Conservation (phyloP, 2,888 invertebrate genomes). For the Celastrina argiolus region DNA sequence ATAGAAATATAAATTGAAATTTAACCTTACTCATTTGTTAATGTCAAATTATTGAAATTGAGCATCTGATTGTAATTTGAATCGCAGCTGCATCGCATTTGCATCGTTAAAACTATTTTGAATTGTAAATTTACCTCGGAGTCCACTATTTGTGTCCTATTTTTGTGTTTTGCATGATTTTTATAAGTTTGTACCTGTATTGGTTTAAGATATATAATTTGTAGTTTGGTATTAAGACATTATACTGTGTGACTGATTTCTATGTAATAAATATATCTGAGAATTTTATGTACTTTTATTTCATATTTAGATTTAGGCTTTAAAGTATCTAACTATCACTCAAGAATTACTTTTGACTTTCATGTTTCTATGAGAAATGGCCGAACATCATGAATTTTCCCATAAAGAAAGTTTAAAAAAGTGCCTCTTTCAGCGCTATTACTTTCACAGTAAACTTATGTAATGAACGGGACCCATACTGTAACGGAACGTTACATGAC, state of each 20-base stretch:
- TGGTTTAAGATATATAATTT: neutral
- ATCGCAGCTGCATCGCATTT: neutral
- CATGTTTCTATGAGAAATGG: no score
- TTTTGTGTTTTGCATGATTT: constrained; percentile 9
- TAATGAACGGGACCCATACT: no score
- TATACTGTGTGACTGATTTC: constrained; percentile 6
- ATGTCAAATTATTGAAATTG: neutral
- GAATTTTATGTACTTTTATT: no score
- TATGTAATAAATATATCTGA: constrained; percentile 17
- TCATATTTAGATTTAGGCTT: no score
- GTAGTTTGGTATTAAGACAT: neutral
- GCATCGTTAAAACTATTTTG: neutral
- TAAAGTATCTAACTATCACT: neutral
- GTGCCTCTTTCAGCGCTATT: no score
- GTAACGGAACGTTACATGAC: no score
- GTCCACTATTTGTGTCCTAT: neutral
- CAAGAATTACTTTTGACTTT: no score
- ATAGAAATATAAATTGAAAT: no score
- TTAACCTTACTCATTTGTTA: no score
- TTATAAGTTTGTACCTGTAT: neutral
- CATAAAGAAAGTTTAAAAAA: no score
- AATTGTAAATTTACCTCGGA: neutral
- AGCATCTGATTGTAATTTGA: neutral
- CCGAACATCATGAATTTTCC: no score
- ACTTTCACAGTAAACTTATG: no score